These are phyloP conservation scores for Merops nubicus DNA, from an alignment of 2,113 vertebrate species.

Conservation along the genomic window DNA sequence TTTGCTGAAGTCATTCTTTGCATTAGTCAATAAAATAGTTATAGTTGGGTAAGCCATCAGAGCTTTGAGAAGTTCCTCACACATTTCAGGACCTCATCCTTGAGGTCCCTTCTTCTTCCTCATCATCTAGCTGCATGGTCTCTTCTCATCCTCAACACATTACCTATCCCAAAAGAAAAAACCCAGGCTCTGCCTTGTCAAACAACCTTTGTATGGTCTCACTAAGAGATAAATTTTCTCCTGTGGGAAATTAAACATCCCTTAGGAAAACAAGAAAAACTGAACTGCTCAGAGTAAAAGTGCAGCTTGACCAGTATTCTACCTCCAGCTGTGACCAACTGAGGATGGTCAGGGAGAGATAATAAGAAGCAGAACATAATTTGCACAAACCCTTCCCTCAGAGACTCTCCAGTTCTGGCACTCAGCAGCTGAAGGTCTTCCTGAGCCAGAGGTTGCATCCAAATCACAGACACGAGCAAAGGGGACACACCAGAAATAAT, in stretches of 20 bases:
- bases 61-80: background rate
- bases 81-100: background rate
- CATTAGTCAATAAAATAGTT: background rate
- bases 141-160: background rate
- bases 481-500: background rate
- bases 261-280: background rate
- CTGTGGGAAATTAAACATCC: background rate
- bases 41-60: background rate
- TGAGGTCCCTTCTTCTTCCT: background rate
- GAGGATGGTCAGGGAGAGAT: background rate
- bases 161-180: background rate
- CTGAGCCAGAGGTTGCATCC: background rate
- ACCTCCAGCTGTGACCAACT: background rate
- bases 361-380: background rate
- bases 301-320: background rate
- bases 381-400: background rate
- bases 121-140: background rate
- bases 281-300: background rate
- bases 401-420: conserved; percentile 18
- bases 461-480: background rate
- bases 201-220: accelerated
- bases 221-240: background rate
- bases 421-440: background rate
- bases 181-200: background rate
- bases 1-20: background rate